Base-by-base conservation (phyloP, 2,113 vertebrate genomes). In the Tyrannus savana region DNA sequence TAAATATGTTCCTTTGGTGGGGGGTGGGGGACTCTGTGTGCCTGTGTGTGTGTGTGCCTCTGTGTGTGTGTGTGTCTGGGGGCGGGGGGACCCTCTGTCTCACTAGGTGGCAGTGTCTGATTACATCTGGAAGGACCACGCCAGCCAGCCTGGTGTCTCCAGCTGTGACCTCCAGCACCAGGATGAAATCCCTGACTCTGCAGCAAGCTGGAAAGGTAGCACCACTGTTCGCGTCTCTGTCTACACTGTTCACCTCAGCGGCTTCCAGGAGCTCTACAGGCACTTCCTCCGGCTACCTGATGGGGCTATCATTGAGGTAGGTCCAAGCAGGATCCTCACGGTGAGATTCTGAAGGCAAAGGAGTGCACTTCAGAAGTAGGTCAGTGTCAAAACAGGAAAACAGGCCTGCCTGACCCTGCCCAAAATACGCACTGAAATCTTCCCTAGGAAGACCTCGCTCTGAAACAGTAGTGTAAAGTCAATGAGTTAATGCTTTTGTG, bases 81-180 rank as follows among this genome's bases (percentile, higher is more conserved):
- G 16, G 4, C 37, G 96, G 81, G 97, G 95, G 88, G 72, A 12
- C 8, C 41, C 72, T 77, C 76, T 97, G 63, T 96, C 97, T 98
- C 96, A 97, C 97, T 98, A 99, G 99, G 99, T 99, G 97, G 98
- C 98, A 94, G 99, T 99, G 96, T 98, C 97, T 94, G 99, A 99
- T 98, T 98, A 99, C 90, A 97, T 98, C 96, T 99, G 99, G 98
- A 98, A 98, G 88, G 98, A 98, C 79, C 97, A 96, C 12, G 62
- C 66, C 68, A 86, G 89, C 50, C 79, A 91, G 93, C 75, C 97
- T 23, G 71, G 82, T 84, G 86, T 91, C 87, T 97, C 97, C 73
- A 87, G 94, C 89, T 94, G 94, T 90, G 97, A 98, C 92, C 93
- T 90, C 66, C 97, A 78, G 64, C 92, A 22, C 49, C 96, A 67